Evolutionary conservation across 2,888 invertebrate species (phyloP), one percentile per base, ranked within the genome.

Genomic region (Agonopterix heracliana): DNA sequence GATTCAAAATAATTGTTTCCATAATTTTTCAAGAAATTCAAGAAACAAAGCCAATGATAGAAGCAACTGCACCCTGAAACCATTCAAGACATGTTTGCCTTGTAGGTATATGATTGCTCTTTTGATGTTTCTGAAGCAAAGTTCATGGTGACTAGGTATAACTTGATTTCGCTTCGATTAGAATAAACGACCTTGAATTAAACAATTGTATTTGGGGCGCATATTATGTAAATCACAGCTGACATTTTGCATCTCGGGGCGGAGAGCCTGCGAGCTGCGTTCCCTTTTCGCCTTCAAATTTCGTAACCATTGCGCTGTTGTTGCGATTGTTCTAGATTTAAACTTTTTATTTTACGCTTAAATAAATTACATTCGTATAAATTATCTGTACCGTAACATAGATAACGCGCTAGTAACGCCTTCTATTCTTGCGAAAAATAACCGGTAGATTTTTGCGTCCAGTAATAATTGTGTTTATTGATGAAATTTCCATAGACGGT

Each of bases 161-260:
- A 57, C 60, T 55, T 54, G 57, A 62, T 66, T 54, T 54, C 49
- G 53, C 54, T 48, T 49, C 51, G 9, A 10, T 45, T 56, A 26
- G 26, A 26, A 26, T 26, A 10, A 38, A 38, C 58, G 73, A 72
- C 85, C 85, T 82, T 84, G 81, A 68, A 68, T 64, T 66, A 66
- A 71, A 75, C 76, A 79, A 75, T 78, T 56, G 72, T 63, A 74
- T 65, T 65, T 75, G 66, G 72, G 74, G 73, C 77, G 68, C 74
- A 74, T 71, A 68, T 76, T 79, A 81, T 81, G 80, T 76, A 80
- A 81, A 78, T 80, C 61, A 63, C 63, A 67, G 68, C 71, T 84
- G 85, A 79, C 86, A 86, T 85, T 86, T 84, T 69, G 65, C 60
- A 63, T 71, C 61, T 74, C 55, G 62, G 63, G 69, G 72, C 12